These are phyloP conservation scores for Potamarius usumacintae DNA, from an alignment of 2,113 vertebrate genomes.

Conservation along the genomic window DNA sequence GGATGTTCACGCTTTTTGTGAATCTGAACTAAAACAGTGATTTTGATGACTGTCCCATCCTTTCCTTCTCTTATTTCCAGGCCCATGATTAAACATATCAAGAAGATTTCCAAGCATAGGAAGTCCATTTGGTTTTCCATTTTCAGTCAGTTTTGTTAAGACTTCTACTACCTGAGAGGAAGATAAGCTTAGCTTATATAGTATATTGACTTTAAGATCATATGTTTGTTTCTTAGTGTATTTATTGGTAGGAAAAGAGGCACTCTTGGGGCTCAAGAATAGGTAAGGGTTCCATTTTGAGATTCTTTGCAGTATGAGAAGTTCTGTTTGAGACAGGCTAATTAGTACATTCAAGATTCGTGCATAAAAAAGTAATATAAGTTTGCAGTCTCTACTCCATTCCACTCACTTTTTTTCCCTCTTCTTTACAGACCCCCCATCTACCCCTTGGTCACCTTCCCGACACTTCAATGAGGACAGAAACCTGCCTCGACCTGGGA, in stretches of 20 bases:
- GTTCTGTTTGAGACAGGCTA: not conserved
- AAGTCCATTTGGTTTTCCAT: not conserved
- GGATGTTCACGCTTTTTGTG: not conserved
- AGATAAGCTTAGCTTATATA: not conserved
- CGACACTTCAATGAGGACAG: conserved; percentile 91
- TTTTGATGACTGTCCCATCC: not conserved
- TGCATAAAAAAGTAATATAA: not conserved
- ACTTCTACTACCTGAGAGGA: not conserved
- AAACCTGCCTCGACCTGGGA: conserved; percentile 85
- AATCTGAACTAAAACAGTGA: not conserved
- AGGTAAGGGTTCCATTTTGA: not conserved
- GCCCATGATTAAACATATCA: not conserved
- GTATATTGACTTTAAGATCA: not conserved
- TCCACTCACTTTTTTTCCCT: conserved; percentile 51
- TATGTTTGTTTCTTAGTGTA: not conserved
- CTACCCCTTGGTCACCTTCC: conserved; percentile 86
- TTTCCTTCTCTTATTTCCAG: not conserved
- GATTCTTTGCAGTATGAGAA: not conserved
- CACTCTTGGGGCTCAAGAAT: not conserved
- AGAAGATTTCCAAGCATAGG: not conserved
- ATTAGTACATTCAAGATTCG: not conserved
- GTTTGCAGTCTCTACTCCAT: not conserved
- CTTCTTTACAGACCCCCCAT: conserved; percentile 84
- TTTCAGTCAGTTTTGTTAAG: not conserved
- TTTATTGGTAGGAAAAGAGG: not conserved